Base-by-base conservation (phyloP, 2,113 vertebrate species). In the Osmerus eperlanus region DNA sequence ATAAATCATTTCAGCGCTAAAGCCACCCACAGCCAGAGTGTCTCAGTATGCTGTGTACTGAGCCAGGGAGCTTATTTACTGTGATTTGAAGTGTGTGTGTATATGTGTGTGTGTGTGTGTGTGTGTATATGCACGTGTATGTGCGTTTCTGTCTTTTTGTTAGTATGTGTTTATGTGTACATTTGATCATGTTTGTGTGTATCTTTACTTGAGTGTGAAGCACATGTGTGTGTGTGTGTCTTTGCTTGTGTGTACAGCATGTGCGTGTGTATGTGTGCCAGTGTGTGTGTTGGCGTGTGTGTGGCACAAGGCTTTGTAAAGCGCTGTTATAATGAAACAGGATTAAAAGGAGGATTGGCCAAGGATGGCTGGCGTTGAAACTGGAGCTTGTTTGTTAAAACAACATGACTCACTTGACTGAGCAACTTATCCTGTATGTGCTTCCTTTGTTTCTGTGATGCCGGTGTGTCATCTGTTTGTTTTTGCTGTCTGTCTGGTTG, bases 1-100 rank as follows among this genome's bases (percentile, higher is more conserved):
- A 80, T 82, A 82, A 82, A 82, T 82, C 62, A 80, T 82, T 84
- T 80, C 68, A 80, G 68, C 73, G 66, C 68, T 74, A 74, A 70
- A 77, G 73, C 78, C 83, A 71, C 78, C 78, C 80, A 80, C 75
- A 69, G 80, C 75, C 67, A 58, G 67, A 70, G 68, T 71, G 71
- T 68, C 53, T 76, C 68, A 72, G 55, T 53, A 58, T 78, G 79
- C 77, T 80, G 61, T 53, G 62, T 75, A 78, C 77, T 80, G 75
- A 67, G 73, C 51, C 65, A 67, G 59, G 55, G 70, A 54, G 53
- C 78, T 74, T 74, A 84, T 77, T 80, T 62, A 63, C 67, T 78
- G 73, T 80, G 19, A 25, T 80, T 80, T 76, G 78, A 80, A 21
- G 8, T 53, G 41, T 25, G 19, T 66, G n/a, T 12, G 36, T 66